Base-by-base conservation (phyloP, 2,113 vertebrate species). In the Mungos mungo region DNA sequence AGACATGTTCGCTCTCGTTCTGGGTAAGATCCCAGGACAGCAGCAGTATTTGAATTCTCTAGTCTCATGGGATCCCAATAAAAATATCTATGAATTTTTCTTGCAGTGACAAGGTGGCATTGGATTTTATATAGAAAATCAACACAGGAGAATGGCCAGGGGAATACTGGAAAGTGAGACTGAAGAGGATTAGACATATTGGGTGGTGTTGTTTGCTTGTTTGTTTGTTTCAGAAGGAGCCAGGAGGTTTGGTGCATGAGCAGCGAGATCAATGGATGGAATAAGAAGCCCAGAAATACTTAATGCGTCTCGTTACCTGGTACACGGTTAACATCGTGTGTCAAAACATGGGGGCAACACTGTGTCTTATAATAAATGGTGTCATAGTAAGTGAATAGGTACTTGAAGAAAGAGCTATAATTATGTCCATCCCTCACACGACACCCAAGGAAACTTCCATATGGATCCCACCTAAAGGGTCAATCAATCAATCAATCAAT, bases 221-320 rank as follows among this genome's bases (percentile, higher is more conserved):
- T 71, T 41, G 63, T 38, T 38, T 38, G n/a, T 38, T 38, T 33
- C 33, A 33, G 31, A 76, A 52, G 60, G 7, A n/a, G 0, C 15
- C 33, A 0, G 1, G 3, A 52, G 65, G 27, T 9, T 31, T 31
- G 13, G 31, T 2, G 0, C 31, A 1, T 8, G 11, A 35, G 4
- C 4, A 14, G 12, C 9, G 29, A 4, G 31, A 18, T 23, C 16
- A 29, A 7, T 29, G 12, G 16, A 29, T 1, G 52, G 45, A 29
- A 63, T 2, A 4, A 14, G 3, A 33, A 33, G 19, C 27, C 10
- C 21, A 29, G 23, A 35, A 50, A 72, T 25, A 35, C 38, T 14
- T 6, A 25, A 33, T 1, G 3, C 16, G 0, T 27, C 1, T 25
- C 31, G 29, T n/a, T 21, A 35, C 19, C 52, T 50, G 4, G 63